Evolutionary conservation across 2,113 vertebrate genomes (phyloP).

Genomic region (Megatriorchis doriae): DNA sequence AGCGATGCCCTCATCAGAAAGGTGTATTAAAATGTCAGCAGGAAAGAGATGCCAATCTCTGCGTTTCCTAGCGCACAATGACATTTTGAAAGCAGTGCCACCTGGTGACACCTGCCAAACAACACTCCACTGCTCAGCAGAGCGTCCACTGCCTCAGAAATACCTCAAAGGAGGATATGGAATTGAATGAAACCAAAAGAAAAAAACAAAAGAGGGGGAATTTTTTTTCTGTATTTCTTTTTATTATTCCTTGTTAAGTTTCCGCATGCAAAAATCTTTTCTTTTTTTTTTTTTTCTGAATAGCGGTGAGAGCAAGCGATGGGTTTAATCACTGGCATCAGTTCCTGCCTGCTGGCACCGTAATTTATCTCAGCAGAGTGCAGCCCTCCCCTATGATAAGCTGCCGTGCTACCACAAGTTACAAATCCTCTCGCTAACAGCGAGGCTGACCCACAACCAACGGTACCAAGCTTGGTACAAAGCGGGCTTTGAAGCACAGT

Average conservation of each 20-base stretch:
- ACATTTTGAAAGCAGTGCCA: constrained; percentile 63
- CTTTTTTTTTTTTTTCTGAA: neutral
- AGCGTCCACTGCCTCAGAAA: neutral
- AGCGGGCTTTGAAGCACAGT: neutral
- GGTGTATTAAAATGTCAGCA: constrained; percentile 60
- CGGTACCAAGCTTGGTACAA: neutral
- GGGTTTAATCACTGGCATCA: constrained; percentile 18
- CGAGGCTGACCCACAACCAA: neutral
- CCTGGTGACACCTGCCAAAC: constrained; percentile 63
- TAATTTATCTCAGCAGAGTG: constrained; percentile 11
- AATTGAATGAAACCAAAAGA: neutral
- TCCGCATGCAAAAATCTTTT: neutral
- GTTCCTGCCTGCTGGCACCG: neutral
- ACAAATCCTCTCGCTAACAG: neutral
- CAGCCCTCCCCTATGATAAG: neutral
- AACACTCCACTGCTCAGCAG: constrained; percentile 2
- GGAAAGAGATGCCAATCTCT: constrained; percentile 55
- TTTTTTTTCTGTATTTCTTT: neutral
- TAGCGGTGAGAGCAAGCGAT: neutral
- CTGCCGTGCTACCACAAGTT: neutral
- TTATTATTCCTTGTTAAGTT: neutral
- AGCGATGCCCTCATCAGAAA: constrained; percentile 44
- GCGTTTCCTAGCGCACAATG: neutral
- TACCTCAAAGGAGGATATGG: neutral
- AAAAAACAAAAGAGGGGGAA: neutral